A percentile compares a stretch with the other conserved stretches of the same genome.
These are phyloP conservation scores for Tanytarsus gracilentus DNA, from an alignment of 2,888 invertebrate genomes.

Conservation along the genomic window DNA sequence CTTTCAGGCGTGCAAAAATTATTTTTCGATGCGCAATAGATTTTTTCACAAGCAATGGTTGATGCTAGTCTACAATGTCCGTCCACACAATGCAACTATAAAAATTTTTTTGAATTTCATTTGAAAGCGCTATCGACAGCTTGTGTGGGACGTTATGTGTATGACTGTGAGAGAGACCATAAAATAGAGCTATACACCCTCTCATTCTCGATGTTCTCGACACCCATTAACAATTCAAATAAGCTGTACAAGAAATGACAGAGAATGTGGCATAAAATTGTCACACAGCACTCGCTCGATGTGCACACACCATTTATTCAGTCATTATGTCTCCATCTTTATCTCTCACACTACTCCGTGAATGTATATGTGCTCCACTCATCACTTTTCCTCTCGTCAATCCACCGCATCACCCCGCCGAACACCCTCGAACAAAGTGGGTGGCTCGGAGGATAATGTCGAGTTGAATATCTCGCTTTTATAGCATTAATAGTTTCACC, in stretches of 20 bases:
- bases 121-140: too few relatives aligned
- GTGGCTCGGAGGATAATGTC: too few relatives aligned
- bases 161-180: too few relatives aligned
- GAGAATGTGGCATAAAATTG: constrained; percentile 18
- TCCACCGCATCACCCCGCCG: background rate
- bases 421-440: background rate
- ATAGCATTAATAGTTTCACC: constrained; percentile 22
- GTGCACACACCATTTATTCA: constrained; percentile 21
- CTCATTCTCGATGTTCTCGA: background rate
- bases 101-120: too few relatives aligned
- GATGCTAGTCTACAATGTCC: too few relatives aligned
- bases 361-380: background rate
- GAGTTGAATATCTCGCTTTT: constrained; percentile 1
- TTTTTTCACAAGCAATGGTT: too few relatives aligned
- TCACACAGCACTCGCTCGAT: constrained; percentile 15
- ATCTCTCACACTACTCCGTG: background rate
- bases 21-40: too few relatives aligned
- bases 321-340: constrained; percentile 12
- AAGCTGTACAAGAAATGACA: background rate
- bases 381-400: background rate
- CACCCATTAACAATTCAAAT: constrained; percentile 4
- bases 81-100: too few relatives aligned
- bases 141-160: too few relatives aligned
- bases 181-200: background rate
- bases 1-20: too few relatives aligned